Conservation (phyloP, 1,140 invertebrate species). For the Bombus cullumanus region DNA sequence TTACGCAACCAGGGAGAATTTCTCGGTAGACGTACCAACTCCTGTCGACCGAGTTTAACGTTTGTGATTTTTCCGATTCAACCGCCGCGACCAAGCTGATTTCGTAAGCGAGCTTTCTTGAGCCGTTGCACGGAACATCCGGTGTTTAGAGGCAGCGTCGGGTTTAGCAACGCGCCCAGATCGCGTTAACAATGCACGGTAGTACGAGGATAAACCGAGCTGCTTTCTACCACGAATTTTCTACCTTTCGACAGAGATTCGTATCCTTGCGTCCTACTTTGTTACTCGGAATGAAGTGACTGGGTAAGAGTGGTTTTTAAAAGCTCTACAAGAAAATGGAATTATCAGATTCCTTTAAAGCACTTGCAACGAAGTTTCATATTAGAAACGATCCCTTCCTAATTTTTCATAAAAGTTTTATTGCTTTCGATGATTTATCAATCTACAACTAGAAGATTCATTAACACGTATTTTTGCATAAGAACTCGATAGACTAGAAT, state of each 20-base stretch:
- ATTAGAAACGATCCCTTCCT: too few relatives aligned
- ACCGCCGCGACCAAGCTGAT: neutral
- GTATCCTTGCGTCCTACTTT: neutral
- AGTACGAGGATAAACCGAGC: neutral
- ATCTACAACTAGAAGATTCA: too few relatives aligned
- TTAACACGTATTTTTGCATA: too few relatives aligned
- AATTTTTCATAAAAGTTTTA: too few relatives aligned
- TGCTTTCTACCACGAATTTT: neutral
- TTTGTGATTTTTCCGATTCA: conserved; percentile 7
- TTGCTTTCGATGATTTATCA: too few relatives aligned
- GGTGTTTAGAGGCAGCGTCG: conserved; percentile 27
- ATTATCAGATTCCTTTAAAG: too few relatives aligned
- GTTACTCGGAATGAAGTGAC: neutral
- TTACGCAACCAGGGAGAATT: neutral
- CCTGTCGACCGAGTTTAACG: neutral
- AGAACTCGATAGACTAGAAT: too few relatives aligned
- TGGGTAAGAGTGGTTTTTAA: too few relatives aligned
- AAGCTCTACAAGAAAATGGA: too few relatives aligned
- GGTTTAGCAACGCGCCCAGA: conserved; percentile 6
- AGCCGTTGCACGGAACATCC: conserved; percentile 35
- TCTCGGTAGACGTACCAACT: neutral
- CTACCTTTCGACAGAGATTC: neutral
- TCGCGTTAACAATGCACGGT: conserved; percentile 18
- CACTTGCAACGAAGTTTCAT: too few relatives aligned
- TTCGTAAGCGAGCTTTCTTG: conserved; percentile 37